These are phyloP conservation scores for Aldrovandia affinis DNA, from an alignment of 2,797 vertebrate genomes.

Conservation along the genomic window DNA sequence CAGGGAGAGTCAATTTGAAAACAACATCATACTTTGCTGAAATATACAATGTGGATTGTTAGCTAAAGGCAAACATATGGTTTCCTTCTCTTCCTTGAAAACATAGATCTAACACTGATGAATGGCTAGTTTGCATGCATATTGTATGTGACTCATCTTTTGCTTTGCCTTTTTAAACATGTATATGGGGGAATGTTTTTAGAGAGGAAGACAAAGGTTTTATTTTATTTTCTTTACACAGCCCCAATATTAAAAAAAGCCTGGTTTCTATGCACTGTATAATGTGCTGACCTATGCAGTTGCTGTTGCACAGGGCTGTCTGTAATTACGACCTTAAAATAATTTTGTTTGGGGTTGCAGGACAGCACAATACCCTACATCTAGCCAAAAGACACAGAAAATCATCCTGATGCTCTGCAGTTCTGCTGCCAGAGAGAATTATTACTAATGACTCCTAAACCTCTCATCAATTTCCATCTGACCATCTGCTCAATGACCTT, in stretches of 20 bases:
- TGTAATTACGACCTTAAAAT: conserved; percentile 40
- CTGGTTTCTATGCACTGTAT: not conserved
- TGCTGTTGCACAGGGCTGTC: conserved; percentile 39
- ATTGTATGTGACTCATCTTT: too few species aligned
- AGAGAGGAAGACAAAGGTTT: not conserved
- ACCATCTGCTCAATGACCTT: conserved; percentile 58
- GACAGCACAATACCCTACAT: conserved; percentile 39
- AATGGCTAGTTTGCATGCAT: too few species aligned
- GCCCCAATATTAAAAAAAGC: not conserved
- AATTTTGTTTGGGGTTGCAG: conserved; percentile 42
- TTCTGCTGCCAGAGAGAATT: conserved; percentile 51
- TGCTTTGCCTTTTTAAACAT: not conserved
- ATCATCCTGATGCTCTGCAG: conserved; percentile 51
- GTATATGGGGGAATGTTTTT: not conserved
- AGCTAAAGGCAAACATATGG: too few species aligned
- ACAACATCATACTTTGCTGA: not conserved
- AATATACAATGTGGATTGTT: too few species aligned
- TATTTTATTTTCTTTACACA: not conserved
- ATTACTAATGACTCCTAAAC: conserved; percentile 64
- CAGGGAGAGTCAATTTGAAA: not conserved
- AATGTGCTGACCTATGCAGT: conserved; percentile 34
- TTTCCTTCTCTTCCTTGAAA: too few species aligned
- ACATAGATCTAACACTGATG: too few species aligned
- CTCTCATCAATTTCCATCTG: conserved; percentile 58
- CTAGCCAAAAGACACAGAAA: conserved; percentile 49